Evolutionary conservation across 1,140 invertebrate genomes (phyloP), one percentile per base, ranked within the genome.

Genomic region (Drosophila quadrilineata): DNA sequence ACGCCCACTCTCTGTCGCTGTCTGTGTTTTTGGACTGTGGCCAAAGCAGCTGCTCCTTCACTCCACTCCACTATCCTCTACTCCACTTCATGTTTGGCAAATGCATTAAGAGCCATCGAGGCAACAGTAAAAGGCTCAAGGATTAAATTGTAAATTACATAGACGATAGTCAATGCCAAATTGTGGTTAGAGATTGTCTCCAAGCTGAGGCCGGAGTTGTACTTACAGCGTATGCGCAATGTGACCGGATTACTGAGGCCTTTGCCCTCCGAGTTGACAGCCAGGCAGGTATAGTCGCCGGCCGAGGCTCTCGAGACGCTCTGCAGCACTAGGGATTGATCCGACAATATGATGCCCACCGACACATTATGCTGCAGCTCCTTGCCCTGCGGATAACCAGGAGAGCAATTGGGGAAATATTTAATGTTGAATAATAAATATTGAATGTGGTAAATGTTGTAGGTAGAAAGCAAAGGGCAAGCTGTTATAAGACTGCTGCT

Each of bases 171-270:
- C 63, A 79, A 75, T 85, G 79, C 79, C 79, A 85, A 85, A 79
- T 65, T 76, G 50, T 52, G 57, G 67, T 71, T 24, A 19, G 67
- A 68, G 50, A 40, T 53, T 56, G 66, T 60, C 46, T 50, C 5
- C 40, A 40, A n/a, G 19, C 21, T 28, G 2, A 6, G 45, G 33
- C 26, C 48, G 63, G n/a, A n/a, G n/a, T 88, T 52, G 24, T 89
- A 93, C 95, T 95, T 91, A 96, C 95, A 96, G 94, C 95, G 93
- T 70, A 96, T 93, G 73, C 93, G 91, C 57, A 96, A 92, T 41
- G 93, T 92, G 38, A 96, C 94, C 8, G 94, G 93, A 88, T 96
- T 95, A 90, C 95, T 96, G 53, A 92, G 92, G 35, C 95, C 94
- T 88, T 94, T 95, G 35, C 95, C 96, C 87, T 96, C 95, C 45